Evolutionary conservation across 2,113 vertebrate species (phyloP).

Genomic region (Psittacula cyanocephala): DNA sequence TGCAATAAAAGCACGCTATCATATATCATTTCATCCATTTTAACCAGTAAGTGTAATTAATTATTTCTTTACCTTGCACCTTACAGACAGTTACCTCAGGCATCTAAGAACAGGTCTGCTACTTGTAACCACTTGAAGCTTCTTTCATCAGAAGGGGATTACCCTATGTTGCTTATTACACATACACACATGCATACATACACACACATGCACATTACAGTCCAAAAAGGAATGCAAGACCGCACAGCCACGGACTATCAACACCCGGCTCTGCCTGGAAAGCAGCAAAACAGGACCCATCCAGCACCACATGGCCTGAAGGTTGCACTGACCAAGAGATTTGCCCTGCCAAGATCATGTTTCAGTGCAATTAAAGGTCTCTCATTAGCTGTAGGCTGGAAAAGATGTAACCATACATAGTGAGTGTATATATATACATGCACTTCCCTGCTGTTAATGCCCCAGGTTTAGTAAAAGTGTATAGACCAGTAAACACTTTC

Average conservation of each 20-base stretch:
- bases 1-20: background rate
- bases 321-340: background rate
- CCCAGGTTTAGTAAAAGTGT: background rate
- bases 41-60: conserved; percentile 23
- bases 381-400: background rate
- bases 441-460: background rate
- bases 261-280: background rate
- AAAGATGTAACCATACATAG: background rate
- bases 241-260: conserved; percentile 19
- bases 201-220: background rate
- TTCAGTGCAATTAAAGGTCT: background rate
- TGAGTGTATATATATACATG: background rate
- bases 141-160: conserved; percentile 64
- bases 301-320: background rate
- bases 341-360: background rate
- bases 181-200: background rate
- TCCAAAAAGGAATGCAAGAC: conserved; percentile 29
- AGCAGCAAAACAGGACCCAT: background rate
- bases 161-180: conserved; percentile 10
- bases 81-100: conserved; percentile 22
- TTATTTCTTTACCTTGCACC: conserved; percentile 56
- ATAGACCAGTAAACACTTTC: background rate
- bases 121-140: conserved; percentile 74
- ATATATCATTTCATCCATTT: conserved; percentile 1
- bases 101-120: conserved; percentile 33